A percentile compares a stretch with the other conserved stretches of the same genome.
These are phyloP conservation scores for cattle (Bos taurus) DNA, from an alignment of 2,113 vertebrate genomes.

Conservation along the genomic window ARS-UCD2.0 NC_037337.1:83213001-83213500, in stretches of 20 bases:
- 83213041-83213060: too few relatives aligned
- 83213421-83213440: conserved; percentile 87
- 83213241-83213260: conserved; percentile 95
- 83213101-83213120: neutral
- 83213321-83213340: conserved; percentile 95
- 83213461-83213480: conserved; percentile 95
- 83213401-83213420: conserved; percentile 78
- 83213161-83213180: neutral
- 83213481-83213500: conserved; percentile 91
- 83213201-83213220: neutral
- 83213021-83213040: neutral
- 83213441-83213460: conserved; percentile 85
- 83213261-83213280: conserved; percentile 96
- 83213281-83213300: conserved; percentile 92
- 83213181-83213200: neutral
- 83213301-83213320: conserved; percentile 95
- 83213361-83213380: conserved; percentile 90
- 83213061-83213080: neutral
- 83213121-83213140: neutral
- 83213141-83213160: neutral
- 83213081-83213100: neutral
- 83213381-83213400: conserved; percentile 85
- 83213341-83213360: conserved; percentile 87
- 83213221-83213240: conserved; percentile 84
- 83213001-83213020: neutral